Conservation (phyloP, 1,140 invertebrate genomes). For the Trachymyrmex cornetzi region DNA sequence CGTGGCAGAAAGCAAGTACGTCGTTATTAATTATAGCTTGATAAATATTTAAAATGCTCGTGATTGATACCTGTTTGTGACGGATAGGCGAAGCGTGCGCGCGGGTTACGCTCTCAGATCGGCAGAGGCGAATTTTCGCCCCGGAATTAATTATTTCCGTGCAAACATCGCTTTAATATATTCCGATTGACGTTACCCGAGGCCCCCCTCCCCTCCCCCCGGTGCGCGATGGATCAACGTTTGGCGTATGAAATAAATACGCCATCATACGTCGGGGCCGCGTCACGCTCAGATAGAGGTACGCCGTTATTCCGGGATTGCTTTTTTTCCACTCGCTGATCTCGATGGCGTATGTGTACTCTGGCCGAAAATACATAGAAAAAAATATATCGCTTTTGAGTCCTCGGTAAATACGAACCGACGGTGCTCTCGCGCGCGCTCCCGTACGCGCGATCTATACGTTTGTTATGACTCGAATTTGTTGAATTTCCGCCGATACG, state of each 20-base stretch:
- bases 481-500: conserved; percentile 61
- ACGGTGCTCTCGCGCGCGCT: not conserved
- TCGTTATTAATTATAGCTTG: conserved; percentile 78
- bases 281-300: conserved; percentile 61
- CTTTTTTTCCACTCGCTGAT: conserved; percentile 73
- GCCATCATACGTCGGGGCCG: conserved; percentile 68
- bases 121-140: conserved; percentile 78
- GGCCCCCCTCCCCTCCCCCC: conserved; percentile 1
- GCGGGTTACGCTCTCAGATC: conserved; percentile 66
- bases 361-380: conserved; percentile 68
- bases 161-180: conserved; percentile 84
- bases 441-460: not conserved
- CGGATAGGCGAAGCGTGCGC: conserved; percentile 63
- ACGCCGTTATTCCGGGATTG: conserved; percentile 66
- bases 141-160: conserved; percentile 83
- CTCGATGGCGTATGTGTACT: conserved; percentile 66
- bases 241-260: conserved; percentile 77
- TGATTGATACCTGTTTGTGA: conserved; percentile 79
- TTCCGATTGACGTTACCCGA: conserved; percentile 80
- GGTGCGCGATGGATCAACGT: conserved; percentile 69
- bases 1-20: conserved; percentile 74
- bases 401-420: conserved; percentile 56
- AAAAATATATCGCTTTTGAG: conserved; percentile 73
- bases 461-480: conserved; percentile 64
- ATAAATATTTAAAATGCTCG: conserved; percentile 80